These are phyloP conservation scores for Megatriorchis doriae DNA, from an alignment of 2,113 vertebrate species.

Conservation along the genomic window DNA sequence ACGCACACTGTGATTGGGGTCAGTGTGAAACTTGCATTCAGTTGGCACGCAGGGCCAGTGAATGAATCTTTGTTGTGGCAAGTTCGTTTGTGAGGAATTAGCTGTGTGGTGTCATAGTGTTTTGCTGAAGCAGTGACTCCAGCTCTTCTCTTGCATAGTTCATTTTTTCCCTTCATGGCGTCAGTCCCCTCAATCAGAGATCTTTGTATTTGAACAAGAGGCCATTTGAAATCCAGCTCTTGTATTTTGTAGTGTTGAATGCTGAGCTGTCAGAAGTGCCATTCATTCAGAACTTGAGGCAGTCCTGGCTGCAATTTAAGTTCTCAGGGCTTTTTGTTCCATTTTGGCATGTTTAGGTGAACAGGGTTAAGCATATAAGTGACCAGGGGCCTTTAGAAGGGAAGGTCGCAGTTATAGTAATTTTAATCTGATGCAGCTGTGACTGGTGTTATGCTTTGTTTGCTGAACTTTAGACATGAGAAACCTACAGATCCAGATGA, in stretches of 20 bases:
- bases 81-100: not conserved
- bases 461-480: conserved; percentile 82
- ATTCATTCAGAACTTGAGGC: not conserved
- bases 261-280: not conserved
- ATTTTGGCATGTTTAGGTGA: not conserved
- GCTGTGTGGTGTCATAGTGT: not conserved
- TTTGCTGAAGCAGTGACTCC: not conserved
- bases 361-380: not conserved
- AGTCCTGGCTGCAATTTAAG: not conserved
- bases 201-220: conserved; percentile 28
- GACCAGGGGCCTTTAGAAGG: not conserved
- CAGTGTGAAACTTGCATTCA: too few species aligned
- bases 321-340: not conserved
- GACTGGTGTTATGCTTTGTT: not conserved
- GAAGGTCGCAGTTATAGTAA: not conserved
- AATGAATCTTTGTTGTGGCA: not conserved
- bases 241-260: not conserved
- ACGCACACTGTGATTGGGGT: rapidly evolving
- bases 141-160: not conserved
- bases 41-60: not conserved
- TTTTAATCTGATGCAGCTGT: not conserved
- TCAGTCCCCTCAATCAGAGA: not conserved
- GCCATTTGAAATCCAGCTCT: not conserved
- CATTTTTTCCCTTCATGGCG: rapidly evolving
- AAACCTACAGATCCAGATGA: conserved; percentile 98